These are phyloP conservation scores for Myripristis murdjan DNA, from an alignment of 2,797 vertebrate species.

Conservation along the genomic window DNA sequence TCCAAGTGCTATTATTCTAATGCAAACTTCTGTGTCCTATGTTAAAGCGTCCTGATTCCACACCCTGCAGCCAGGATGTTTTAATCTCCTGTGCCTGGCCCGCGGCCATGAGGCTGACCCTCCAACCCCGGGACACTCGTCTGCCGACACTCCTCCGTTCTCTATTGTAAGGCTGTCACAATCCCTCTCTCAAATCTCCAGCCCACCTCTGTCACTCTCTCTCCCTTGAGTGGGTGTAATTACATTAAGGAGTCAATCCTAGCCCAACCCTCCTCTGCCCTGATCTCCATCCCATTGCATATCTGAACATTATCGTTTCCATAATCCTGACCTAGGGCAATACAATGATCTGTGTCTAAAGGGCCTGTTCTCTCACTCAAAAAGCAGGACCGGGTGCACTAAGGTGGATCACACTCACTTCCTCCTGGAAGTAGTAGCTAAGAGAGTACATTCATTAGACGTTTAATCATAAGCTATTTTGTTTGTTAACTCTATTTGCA, in stretches of 20 bases:
- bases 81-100: slow-evolving; percentile 78
- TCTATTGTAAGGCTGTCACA: slow-evolving; percentile 85
- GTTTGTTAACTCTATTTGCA: no score
- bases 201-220: slow-evolving; percentile 68
- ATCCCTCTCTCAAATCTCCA: slow-evolving; percentile 79
- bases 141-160: slow-evolving; percentile 82
- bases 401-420: slow-evolving; percentile 31
- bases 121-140: slow-evolving; percentile 80
- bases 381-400: slow-evolving; percentile 32
- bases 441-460: slow-evolving; percentile 47
- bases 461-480: slow-evolving; percentile 55
- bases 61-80: slow-evolving; percentile 70
- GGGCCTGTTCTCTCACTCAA: slow-evolving; percentile 20
- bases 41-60: slow-evolving; percentile 65
- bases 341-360: slow-evolving; percentile 76
- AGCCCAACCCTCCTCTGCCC: slow-evolving; percentile 72
- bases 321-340: slow-evolving; percentile 85
- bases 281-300: slow-evolving; percentile 82
- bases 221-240: slow-evolving; percentile 85
- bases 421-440: slow-evolving; percentile 25
- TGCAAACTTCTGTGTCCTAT: slow-evolving; percentile 63
- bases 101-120: slow-evolving; percentile 76
- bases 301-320: slow-evolving; percentile 81
- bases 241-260: slow-evolving; percentile 87
- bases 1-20: slow-evolving; percentile 77